Evolutionary conservation across 2,888 invertebrate genomes (phyloP), one percentile per base, ranked within the genome.

Genomic region (Eupeodes latifasciatus): DNA sequence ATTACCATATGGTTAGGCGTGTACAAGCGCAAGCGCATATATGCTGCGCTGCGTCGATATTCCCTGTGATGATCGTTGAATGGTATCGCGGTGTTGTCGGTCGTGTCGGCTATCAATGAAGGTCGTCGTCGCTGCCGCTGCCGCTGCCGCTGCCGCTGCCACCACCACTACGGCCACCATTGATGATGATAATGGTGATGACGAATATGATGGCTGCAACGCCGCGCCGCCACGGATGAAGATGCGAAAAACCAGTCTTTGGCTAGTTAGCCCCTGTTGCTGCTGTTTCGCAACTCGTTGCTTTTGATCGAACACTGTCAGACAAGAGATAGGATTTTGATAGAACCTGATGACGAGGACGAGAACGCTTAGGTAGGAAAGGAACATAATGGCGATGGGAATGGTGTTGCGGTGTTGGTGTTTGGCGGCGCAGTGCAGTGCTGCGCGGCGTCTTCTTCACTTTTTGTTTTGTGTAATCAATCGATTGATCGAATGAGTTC

Each of bases 1-100:
- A 89, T 89, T 89, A 89, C 89, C 89, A 89, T 89, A 89, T 89
- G 89, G 85, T 82, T 76, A 82, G 76, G 81, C 79, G 78, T 85
- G 78, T 71, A 71, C 53, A 40, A 40, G 40, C 40, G 40, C 40
- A 40, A 4, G 40, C 40, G 40, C 40, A 40, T 9, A 40, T 40
- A 66, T 72, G 79, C 51, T 83, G 81, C 84, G 86, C 51, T 83
- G 81, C 84, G 86, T 86, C 77, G 61, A 53, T 16, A 72, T 40
- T 61, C 55, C 44, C 55, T 57, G 51, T 59, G 66, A 4, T 64
- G 64, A 27, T 27, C 27, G 27, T 27, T 69, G 16, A 2, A 1
- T 14, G 1, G 47, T 16, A 44, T 47, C 69, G 12, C 19, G 16
- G 19, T 7, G 12, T 47, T 57, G 51, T 19, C 78, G 40, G 34